Evolutionary conservation across 2,797 vertebrate genomes (phyloP), one percentile per base, ranked within the genome.

Genomic region (Eutrigla gurnardus): DNA sequence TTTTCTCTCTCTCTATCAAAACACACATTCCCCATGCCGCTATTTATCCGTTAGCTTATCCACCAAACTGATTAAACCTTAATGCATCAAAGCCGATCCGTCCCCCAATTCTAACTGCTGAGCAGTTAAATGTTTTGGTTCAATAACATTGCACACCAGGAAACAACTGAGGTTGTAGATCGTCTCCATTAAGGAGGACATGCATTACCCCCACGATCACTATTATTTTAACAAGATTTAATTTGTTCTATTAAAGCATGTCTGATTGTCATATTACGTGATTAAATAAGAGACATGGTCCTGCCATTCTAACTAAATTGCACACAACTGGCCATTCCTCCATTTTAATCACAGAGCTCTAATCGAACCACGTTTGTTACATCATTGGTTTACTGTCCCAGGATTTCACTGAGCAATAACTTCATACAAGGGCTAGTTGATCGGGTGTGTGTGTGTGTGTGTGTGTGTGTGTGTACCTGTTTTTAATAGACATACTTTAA

Each of bases 181-280:
- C 65, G 57, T 73, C 66, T 81, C 43, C 45, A 81, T 85, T 85
- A 82, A 65, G 69, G 73, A 33, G 85, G 81, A 68, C 76, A 63
- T 80, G 53, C 67, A 83, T 82, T 79, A 81, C 70, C 80, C 68
- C 67, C 45, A 8, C 84, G 81, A 86, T 90, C 80, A 68, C 65
- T 75, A 86, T 88, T 88, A 88, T 86, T 91, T 80, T 86, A 86
- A 89, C 86, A 81, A 78, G 81, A 87, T 87, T 88, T 59, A 43
- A 82, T 90, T 88, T 87, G 64, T 83, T 86, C 83, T 88, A 86
- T 88, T 84, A 86, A 89, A 78, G 76, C 67, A 81, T 42, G 73
- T 77, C 70, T 80, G 81, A 85, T 83, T 58, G 78, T 87, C 82
- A 84, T 80, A 89, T 84, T 77, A 70, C 10, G 0, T 62, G 77